Percentiles rank a stretch among this genome's conserved stretches.
phyloP scores from a whole-genome alignment of 2,888 invertebrate species.

The Noctua janthina region DNA sequence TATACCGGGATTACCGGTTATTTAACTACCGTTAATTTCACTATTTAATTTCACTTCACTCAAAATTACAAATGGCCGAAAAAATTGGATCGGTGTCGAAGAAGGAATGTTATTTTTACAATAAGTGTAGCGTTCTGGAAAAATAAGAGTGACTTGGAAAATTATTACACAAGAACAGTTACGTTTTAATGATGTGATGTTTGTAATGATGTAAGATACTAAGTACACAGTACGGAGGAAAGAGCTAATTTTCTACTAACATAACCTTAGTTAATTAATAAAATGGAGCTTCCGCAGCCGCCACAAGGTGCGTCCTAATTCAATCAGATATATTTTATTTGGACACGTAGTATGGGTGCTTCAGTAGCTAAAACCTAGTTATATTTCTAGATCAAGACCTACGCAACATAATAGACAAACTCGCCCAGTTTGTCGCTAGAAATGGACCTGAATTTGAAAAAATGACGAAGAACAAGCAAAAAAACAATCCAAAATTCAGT shows the following conservation, averaged over 20 bases:
- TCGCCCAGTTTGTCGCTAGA: slow-evolving; percentile 99
- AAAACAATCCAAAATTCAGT: slow-evolving; percentile 99
- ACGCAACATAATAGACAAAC: slow-evolving; percentile 99
- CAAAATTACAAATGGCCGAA: slow-evolving; percentile 75
- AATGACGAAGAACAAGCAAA: slow-evolving; percentile 99
- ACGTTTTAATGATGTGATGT: slow-evolving; percentile 47
- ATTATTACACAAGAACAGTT: slow-evolving; percentile 25
- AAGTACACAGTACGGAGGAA: slow-evolving; percentile 32
- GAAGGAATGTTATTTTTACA: slow-evolving; percentile 61
- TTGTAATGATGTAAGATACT: slow-evolving; percentile 44
- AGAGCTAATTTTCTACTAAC: slow-evolving; percentile 55
- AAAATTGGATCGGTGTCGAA: slow-evolving; percentile 61
- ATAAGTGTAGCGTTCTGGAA: slow-evolving; percentile 34
- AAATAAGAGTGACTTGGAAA: slow-evolving; percentile 39
- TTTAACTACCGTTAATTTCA: neutral
- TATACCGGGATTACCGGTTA: slow-evolving; percentile 36
- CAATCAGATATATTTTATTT: slow-evolving; percentile 23
- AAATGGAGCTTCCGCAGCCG: slow-evolving; percentile 90
- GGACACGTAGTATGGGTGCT: neutral
- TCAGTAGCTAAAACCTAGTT: slow-evolving; percentile 31
- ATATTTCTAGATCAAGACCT: slow-evolving; percentile 95
- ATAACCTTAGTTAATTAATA: slow-evolving; percentile 81
- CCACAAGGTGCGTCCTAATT: slow-evolving; percentile 89
- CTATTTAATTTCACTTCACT: slow-evolving; percentile 14
- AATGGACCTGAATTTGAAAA: slow-evolving; percentile 99